Percentiles rank a stretch among this genome's conserved stretches.
phyloP scores from a whole-genome alignment of 2,113 vertebrate genomes.

The Melanerpes aurifrons region DNA sequence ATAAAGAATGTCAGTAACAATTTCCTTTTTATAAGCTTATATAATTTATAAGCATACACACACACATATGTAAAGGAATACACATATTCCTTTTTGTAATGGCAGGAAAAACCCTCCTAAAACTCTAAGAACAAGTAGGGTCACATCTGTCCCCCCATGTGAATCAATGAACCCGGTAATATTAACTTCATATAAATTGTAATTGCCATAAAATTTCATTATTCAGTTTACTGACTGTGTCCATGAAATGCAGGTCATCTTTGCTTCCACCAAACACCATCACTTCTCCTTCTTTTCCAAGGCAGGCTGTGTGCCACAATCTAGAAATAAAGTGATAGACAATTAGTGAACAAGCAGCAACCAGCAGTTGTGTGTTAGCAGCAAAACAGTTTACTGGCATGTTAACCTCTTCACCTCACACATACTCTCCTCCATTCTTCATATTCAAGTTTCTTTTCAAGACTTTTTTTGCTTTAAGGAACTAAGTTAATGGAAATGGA shows the following conservation, averaged over 20 bases:
- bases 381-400: background rate
- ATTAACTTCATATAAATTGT: background rate
- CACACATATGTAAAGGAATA: too few species aligned
- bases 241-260: slow-evolving; percentile 90
- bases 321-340: slow-evolving; percentile 58
- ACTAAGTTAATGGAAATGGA: background rate
- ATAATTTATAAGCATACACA: background rate
- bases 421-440: background rate
- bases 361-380: background rate
- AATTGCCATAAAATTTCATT: background rate
- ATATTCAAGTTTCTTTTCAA: background rate
- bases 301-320: slow-evolving; percentile 92
- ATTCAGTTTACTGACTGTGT: slow-evolving; percentile 84
- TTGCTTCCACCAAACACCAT: slow-evolving; percentile 96
- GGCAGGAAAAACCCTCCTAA: background rate
- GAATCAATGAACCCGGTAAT: background rate
- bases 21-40: background rate
- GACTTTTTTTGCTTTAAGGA: background rate
- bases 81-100: background rate
- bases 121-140: background rate
- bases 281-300: slow-evolving; percentile 89
- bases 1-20: background rate
- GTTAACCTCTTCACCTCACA: background rate
- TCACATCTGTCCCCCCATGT: background rate
- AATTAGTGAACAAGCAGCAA: background rate